Evolutionary conservation across 2,888 invertebrate genomes (phyloP), one percentile per base, ranked within the genome.

Genomic region (Eugnorisma glareosa): DNA sequence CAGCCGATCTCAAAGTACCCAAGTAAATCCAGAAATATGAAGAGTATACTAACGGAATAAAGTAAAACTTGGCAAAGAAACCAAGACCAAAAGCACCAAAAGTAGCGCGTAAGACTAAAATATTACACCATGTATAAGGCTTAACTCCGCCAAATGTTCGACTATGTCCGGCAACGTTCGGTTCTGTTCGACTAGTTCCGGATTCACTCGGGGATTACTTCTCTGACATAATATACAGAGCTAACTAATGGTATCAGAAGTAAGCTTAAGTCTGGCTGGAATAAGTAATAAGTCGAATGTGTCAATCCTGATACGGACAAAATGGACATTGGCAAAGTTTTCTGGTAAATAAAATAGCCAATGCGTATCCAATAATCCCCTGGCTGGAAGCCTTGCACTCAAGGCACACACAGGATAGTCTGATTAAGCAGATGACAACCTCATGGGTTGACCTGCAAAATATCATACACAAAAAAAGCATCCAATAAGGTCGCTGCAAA

Each of bases 131-230:
- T 69, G 79, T 75, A 37, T 59, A 69, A 57, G 28, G 67, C 61
- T 71, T 75, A 67, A 59, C 63, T 57, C 28, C 31, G 64, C 35
- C 5, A 70, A 67, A 76, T 51, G 31, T 67, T 80, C 64, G 73
- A 48, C 24, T 21, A 35, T 68, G 54, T 73, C 69, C 70, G 81
- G 59, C 18, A 67, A 71, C 51, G 40, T 81, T 80, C 63, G 79
- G 54, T 13, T 13, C 40, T 68, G 61, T 68, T 69, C 70, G 81
- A 35, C 61, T 57, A 63, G 40, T 63, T 81, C 40, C 82, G 67
- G 81, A 63, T 54, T 67, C n/a, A 21, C 40, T 71, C 67, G 67
- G 70, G 70, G 67, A 67, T 81, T 81, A 81, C 48, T 75, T 67
- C 70, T 70, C 35, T 67, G n/a, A 69, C 31, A n/a, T 69, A 80